phyloP scores from a whole-genome alignment of 2,113 vertebrate species.

The Heterotis niloticus region DNA sequence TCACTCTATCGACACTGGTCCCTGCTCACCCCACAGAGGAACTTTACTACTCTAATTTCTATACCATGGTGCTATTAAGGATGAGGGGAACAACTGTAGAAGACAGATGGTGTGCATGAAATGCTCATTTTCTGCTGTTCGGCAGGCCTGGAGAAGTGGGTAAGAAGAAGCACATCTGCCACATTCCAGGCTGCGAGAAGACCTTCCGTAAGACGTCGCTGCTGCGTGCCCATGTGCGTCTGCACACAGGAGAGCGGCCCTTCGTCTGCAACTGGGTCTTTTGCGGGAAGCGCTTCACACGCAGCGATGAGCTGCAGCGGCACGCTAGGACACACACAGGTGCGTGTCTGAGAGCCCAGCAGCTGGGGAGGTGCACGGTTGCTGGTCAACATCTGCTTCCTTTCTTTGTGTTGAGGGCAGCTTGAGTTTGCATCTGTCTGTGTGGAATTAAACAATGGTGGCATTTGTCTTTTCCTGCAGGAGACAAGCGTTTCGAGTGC shows the following conservation, averaged over 20 bases:
- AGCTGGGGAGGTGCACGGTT: no score
- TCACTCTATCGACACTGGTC: no score
- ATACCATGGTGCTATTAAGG: no score
- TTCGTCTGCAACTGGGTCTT: constrained; percentile 96
- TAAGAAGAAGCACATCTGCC: constrained; percentile 94
- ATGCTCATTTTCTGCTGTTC: neutral
- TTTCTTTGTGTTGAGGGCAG: neutral
- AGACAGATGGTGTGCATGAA: neutral
- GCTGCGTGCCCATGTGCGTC: constrained; percentile 85
- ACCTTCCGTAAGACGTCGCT: constrained; percentile 93
- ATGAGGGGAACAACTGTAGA: no score
- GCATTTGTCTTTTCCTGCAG: constrained; percentile 52
- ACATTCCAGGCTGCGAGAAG: constrained; percentile 88
- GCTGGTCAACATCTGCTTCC: neutral
- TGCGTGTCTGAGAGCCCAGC: constrained; percentile 43
- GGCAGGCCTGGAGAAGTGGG: constrained; percentile 82
- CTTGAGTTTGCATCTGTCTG: neutral
- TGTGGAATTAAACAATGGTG: neutral
- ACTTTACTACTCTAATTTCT: no score
- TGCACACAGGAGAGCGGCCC: constrained; percentile 90
- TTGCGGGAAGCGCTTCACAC: constrained; percentile 92
- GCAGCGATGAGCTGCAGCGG: constrained; percentile 89
- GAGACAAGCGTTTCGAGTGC: constrained; percentile 96
- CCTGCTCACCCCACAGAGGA: no score
- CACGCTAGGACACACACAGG: constrained; percentile 95